Conservation (phyloP, 2,113 vertebrate species). For the Hippocampus barbouri region DNA sequence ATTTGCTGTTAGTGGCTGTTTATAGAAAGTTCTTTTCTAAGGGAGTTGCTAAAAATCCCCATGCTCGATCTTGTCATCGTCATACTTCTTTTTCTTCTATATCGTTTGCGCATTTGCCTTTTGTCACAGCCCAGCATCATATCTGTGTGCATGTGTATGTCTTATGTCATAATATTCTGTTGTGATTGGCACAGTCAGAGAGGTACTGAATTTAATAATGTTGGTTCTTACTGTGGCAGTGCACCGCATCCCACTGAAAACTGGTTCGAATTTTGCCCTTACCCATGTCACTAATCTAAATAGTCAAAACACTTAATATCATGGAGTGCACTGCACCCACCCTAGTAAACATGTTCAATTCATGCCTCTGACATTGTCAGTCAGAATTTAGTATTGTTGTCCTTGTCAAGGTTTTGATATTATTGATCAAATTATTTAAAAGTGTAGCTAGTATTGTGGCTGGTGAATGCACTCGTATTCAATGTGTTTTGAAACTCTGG, state of each 20-base stretch:
- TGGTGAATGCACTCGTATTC: not conserved
- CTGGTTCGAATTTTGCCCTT: not conserved
- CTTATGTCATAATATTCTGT: no score
- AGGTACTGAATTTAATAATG: not conserved
- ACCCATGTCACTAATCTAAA: not conserved
- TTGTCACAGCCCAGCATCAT: conserved; percentile 16
- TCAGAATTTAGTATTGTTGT: not conserved
- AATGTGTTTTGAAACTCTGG: not conserved
- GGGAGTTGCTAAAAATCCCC: conserved; percentile 38
- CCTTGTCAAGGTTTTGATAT: no score
- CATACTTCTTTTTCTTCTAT: conserved; percentile 27
- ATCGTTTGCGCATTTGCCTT: conserved; percentile 43
- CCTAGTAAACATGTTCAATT: not conserved
- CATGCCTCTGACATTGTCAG: not conserved
- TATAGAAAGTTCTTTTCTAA: conserved; percentile 10
- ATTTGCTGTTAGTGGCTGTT: conserved; percentile 27
- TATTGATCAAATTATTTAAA: not conserved
- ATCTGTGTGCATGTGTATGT: conserved; percentile 12
- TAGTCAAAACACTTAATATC: not conserved
- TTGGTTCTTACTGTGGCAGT: not conserved
- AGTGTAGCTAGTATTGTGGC: not conserved
- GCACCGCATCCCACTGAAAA: not conserved
- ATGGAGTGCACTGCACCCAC: not conserved
- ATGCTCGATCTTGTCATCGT: conserved; percentile 31
- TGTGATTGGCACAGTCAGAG: not conserved